Evolutionary conservation across 2,113 vertebrate species (phyloP).

Genomic region (Regulus satrapa): DNA sequence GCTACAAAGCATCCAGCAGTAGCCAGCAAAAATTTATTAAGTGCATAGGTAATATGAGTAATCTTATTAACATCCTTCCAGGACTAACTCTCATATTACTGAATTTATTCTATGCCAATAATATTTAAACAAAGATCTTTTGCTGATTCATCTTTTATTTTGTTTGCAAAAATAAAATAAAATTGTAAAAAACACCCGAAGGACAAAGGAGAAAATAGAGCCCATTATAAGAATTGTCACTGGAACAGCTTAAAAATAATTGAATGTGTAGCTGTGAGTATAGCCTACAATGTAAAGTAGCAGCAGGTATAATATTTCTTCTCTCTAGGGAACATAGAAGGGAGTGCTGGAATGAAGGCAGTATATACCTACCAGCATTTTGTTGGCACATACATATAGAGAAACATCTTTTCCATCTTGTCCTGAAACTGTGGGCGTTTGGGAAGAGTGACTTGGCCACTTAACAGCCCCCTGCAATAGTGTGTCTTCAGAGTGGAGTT

Average conservation of each 20-base stretch:
- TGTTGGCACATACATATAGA: not conserved
- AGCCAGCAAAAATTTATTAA: slow-evolving; percentile 40
- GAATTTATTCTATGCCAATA: slow-evolving; percentile 5
- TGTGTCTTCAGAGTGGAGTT: not conserved
- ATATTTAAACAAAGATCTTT: not conserved
- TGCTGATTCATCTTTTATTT: not conserved
- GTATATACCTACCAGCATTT: not conserved
- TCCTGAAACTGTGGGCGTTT: not conserved
- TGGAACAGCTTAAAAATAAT: not conserved
- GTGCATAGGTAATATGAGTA: slow-evolving; percentile 13
- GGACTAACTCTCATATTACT: not conserved
- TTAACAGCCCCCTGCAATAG: not conserved
- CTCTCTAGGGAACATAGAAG: not conserved
- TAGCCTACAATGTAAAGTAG: not conserved
- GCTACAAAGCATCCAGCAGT: not conserved
- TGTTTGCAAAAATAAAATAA: not conserved
- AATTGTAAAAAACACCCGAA: not conserved
- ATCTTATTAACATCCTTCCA: slow-evolving; percentile 30
- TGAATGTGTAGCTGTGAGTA: not conserved
- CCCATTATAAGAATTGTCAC: not conserved
- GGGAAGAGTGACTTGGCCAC: not conserved
- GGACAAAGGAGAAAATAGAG: not conserved
- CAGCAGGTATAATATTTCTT: not conserved
- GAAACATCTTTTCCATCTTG: not conserved
- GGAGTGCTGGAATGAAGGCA: not conserved